Evolutionary conservation across 2,113 vertebrate species (phyloP).

Genomic region (Gnathochromis pfefferi): DNA sequence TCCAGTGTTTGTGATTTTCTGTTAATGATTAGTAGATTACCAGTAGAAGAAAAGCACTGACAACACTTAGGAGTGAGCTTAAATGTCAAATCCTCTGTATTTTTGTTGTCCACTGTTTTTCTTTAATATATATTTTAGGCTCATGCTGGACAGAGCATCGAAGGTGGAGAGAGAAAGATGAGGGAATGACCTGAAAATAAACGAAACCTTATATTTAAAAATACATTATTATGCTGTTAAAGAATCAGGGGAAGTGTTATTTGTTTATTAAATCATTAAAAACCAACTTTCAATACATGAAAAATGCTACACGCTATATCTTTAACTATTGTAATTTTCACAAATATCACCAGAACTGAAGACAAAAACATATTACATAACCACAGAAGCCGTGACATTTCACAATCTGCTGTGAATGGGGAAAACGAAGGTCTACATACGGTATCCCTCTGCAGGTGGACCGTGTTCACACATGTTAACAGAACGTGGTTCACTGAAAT

Average conservation of each 20-base stretch:
- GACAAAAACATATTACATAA: background rate
- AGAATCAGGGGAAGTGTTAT: background rate
- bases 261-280: background rate
- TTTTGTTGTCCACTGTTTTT: background rate
- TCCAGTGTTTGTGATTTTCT: background rate
- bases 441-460: background rate
- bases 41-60: background rate
- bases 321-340: background rate
- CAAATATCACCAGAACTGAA: background rate
- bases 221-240: background rate
- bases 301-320: background rate
- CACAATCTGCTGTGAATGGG: background rate
- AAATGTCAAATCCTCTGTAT: background rate
- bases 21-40: background rate
- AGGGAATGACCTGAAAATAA: background rate
- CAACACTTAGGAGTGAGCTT: accelerated
- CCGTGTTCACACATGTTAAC: background rate
- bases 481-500: constrained; percentile 8
- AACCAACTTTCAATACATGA: background rate
- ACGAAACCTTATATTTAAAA: background rate
- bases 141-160: background rate
- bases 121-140: background rate
- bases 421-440: background rate
- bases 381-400: background rate
- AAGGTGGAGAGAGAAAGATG: background rate